A percentile compares a stretch with the other conserved stretches of the same genome.
Conservation (phyloP, 2,797 vertebrate genomes). For the Anguilla megastoma region DNA sequence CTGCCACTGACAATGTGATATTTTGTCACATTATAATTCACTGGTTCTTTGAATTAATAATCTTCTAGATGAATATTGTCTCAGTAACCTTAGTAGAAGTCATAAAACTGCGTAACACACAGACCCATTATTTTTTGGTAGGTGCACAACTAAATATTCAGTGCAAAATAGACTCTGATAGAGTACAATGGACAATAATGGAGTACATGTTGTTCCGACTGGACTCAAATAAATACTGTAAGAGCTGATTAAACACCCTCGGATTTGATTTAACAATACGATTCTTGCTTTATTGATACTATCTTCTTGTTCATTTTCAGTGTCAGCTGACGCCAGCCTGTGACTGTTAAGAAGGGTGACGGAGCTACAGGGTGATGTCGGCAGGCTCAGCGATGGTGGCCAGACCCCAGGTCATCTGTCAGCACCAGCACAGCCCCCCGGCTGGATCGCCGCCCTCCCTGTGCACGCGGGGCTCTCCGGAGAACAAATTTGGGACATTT, state of each 20-base stretch:
- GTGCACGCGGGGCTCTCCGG: conserved; percentile 6
- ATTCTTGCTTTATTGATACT: not conserved
- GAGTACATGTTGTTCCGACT: not conserved
- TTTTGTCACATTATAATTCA: not conserved
- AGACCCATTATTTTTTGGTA: not conserved
- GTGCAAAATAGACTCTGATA: not conserved
- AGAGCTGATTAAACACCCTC: not conserved
- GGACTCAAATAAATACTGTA: not conserved
- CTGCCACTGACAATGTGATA: not conserved
- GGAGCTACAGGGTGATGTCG: conserved; percentile 60
- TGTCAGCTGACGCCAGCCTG: not conserved
- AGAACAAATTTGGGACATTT: conserved; percentile 66
- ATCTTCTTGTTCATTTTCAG: not conserved
- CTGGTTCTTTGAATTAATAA: not conserved
- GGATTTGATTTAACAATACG: not conserved
- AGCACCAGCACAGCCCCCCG: conserved; percentile 36
- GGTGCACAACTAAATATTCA: not conserved
- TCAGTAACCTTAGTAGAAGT: not conserved
- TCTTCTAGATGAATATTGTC: not conserved
- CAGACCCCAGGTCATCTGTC: conserved; percentile 53
- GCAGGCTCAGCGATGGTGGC: conserved; percentile 53
- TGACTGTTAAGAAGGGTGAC: conserved; percentile 14
- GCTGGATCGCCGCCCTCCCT: not conserved
- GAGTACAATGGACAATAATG: not conserved
- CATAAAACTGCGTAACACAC: not conserved